A percentile compares a stretch with the other conserved stretches of the same genome.
Evolutionary conservation across 2,888 invertebrate genomes (phyloP).

Genomic region (Brachycybe producta): DNA sequence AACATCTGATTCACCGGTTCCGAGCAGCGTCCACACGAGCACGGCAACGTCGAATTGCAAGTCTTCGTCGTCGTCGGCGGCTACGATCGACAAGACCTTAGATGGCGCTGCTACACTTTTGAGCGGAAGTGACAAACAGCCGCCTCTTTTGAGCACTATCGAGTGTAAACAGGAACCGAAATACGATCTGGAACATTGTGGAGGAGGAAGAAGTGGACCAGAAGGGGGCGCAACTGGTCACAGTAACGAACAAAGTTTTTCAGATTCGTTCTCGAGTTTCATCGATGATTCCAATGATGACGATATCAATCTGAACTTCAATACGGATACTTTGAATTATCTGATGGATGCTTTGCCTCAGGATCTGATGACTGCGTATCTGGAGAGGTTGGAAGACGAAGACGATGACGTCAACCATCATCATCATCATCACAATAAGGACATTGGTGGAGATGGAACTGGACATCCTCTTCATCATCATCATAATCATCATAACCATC

Average conservation of each 20-base stretch:
- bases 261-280: constrained; percentile 17
- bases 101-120: neutral
- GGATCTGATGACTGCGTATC: constrained; percentile 67
- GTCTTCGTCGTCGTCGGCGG: constrained; percentile 4
- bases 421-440: neutral
- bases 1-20: constrained; percentile 17
- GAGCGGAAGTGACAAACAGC: no score
- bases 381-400: constrained; percentile 32
- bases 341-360: constrained; percentile 70
- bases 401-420: constrained; percentile 26
- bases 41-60: constrained; percentile 13
- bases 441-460: neutral
- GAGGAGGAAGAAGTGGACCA: constrained; percentile 48
- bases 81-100: neutral
- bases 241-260: neutral
- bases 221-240: constrained; percentile 57
- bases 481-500: no score
- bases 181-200: constrained; percentile 70
- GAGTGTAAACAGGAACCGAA: constrained; percentile 64
- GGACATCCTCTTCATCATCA: no score
- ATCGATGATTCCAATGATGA: constrained; percentile 64
- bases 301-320: no score
- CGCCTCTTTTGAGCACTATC: no score
- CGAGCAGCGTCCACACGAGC: constrained; percentile 8
- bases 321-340: constrained; percentile 66